Percentiles rank a stretch among this genome's conserved stretches.
phyloP scores from a whole-genome alignment of 2,888 invertebrate species.

The Tachina fera region DNA sequence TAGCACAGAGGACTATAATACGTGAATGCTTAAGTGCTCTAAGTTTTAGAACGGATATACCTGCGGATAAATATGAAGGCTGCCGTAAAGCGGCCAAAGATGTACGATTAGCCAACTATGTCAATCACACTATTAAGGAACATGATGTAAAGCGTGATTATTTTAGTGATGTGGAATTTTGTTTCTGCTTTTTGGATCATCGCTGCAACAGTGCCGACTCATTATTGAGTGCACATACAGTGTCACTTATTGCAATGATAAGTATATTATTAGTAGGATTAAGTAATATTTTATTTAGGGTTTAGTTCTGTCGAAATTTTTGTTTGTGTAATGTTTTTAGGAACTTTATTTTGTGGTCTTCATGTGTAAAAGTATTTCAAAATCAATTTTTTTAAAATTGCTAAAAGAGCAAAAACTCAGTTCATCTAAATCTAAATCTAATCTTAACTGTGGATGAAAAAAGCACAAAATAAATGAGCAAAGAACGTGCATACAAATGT shows the following conservation, averaged over 20 bases:
- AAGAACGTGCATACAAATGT: no score
- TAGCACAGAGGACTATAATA: conserved; percentile 91
- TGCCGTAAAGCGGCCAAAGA: conserved; percentile 92
- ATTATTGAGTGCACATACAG: not conserved
- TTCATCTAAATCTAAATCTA: no score
- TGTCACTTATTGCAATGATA: conserved; percentile 27
- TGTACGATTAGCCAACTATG: conserved; percentile 91
- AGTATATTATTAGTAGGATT: conserved; percentile 37
- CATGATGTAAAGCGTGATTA: conserved; percentile 92
- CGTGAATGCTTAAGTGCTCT: conserved; percentile 93
- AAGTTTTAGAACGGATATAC: conserved; percentile 92
- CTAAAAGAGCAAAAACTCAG: no score
- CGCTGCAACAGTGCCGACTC: conserved; percentile 87
- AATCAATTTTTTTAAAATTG: no score
- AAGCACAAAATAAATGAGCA: no score
- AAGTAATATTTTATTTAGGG: conserved; percentile 45
- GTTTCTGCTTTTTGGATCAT: conserved; percentile 95
- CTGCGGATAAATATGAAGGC: conserved; percentile 95
- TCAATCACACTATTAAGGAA: conserved; percentile 93
- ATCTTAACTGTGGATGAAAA: no score
- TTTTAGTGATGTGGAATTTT: conserved; percentile 92
- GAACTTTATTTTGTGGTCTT: no score
- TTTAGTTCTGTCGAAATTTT: not conserved
- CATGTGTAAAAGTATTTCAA: not conserved
- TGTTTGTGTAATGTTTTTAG: not conserved